These are phyloP conservation scores for Thereva unica DNA, from an alignment of 2,888 invertebrate species.

Conservation along the genomic window DNA sequence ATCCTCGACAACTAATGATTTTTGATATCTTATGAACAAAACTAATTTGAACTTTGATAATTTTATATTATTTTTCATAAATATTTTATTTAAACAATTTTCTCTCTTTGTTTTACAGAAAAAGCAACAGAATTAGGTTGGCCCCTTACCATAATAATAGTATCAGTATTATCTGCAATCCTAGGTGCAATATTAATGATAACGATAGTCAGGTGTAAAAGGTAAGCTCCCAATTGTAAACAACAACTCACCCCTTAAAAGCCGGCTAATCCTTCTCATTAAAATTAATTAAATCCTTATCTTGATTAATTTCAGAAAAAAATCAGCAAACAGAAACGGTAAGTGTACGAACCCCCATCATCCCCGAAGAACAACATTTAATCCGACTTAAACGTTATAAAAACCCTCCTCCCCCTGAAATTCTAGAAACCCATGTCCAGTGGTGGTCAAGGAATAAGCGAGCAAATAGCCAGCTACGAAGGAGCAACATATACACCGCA, in stretches of 20 bases:
- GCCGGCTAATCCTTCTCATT: not conserved
- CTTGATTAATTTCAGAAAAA: slow-evolving; percentile 50
- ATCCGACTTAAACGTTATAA: slow-evolving; percentile 20
- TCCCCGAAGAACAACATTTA: slow-evolving; percentile 33
- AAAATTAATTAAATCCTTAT: not conserved
- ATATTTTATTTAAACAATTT: not conserved
- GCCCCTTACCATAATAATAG: slow-evolving; percentile 71
- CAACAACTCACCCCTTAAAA: not conserved
- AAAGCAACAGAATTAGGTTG: slow-evolving; percentile 68
- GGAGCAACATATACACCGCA: slow-evolving; percentile 57
- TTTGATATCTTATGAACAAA: no score
- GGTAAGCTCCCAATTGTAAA: slow-evolving; percentile 56
- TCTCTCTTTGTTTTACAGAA: slow-evolving; percentile 48
- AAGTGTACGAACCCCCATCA: slow-evolving; percentile 49
- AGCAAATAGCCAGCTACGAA: slow-evolving; percentile 56
- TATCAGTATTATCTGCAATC: slow-evolving; percentile 70
- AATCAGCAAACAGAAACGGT: slow-evolving; percentile 57
- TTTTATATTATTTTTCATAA: not conserved
- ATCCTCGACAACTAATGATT: no score
- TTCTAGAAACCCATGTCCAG: slow-evolving; percentile 57
- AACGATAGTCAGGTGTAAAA: slow-evolving; percentile 69
- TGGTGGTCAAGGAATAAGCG: slow-evolving; percentile 58
- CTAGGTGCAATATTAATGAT: slow-evolving; percentile 75
- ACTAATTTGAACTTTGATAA: no score
- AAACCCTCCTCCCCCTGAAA: slow-evolving; percentile 22